Evolutionary conservation across 2,113 vertebrate genomes (phyloP).

Genomic region (Labeo rohita): DNA sequence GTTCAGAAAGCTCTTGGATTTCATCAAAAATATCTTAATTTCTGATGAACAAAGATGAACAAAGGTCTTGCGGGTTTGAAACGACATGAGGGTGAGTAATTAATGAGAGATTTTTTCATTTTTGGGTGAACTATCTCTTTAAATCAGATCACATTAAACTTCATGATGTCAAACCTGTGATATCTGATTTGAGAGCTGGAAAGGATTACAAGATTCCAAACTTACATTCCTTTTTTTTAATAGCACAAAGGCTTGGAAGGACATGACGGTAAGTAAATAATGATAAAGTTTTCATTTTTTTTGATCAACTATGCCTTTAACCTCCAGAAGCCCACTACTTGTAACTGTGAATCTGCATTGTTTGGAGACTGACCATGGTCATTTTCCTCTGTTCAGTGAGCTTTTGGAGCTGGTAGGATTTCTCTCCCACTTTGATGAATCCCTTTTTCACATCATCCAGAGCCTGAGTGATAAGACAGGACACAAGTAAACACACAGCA

Average conservation of each 20-base stretch:
- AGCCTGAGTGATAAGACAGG: conserved; percentile 74
- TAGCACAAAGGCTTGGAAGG: background rate
- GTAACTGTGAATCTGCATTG: background rate
- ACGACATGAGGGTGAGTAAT: too few species aligned
- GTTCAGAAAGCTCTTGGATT: too few species aligned
- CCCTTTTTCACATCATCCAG: conserved; percentile 96
- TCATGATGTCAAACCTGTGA: background rate
- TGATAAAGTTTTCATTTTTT: background rate
- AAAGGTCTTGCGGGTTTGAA: too few species aligned
- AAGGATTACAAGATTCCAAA: background rate
- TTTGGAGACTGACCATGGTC: conserved; percentile 86
- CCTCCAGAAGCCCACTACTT: background rate
- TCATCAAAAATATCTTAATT: too few species aligned
- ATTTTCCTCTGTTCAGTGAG: conserved; percentile 95
- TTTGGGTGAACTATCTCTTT: too few species aligned
- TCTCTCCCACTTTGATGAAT: conserved; percentile 95
- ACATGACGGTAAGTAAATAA: background rate
- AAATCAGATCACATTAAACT: background rate
- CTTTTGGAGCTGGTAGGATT: conserved; percentile 96
- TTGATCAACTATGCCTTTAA: background rate
- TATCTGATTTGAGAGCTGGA: background rate
- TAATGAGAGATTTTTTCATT: too few species aligned
- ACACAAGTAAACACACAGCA: background rate
- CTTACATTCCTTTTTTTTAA: background rate
- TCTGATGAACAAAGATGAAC: too few species aligned